These are phyloP conservation scores for Echinops telfairi DNA, from an alignment of 2,113 vertebrate species.

Conservation along the genomic window DNA sequence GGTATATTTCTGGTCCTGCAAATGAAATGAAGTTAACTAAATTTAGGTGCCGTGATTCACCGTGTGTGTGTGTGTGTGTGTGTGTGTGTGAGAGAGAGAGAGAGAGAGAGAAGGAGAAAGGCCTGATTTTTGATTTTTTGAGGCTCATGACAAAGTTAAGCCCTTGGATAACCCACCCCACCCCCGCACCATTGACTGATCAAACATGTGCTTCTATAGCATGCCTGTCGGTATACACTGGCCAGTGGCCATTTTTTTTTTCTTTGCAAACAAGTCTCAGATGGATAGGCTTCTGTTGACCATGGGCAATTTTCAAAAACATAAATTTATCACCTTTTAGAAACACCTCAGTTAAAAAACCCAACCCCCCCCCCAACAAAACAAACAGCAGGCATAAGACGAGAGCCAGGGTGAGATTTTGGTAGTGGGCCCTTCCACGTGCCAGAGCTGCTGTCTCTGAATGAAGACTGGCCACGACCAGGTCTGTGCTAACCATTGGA, in stretches of 20 bases:
- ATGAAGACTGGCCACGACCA: background rate
- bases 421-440: constrained; percentile 58
- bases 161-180: background rate
- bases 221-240: background rate
- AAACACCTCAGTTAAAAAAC: constrained; percentile 63
- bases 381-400: constrained; percentile 46
- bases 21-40: constrained; percentile 56
- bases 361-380: background rate
- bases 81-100: too few species aligned
- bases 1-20: constrained; percentile 44
- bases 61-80: background rate
- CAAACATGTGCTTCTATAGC: background rate
- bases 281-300: constrained; percentile 7
- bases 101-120: background rate
- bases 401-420: constrained; percentile 70
- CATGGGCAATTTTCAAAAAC: constrained; percentile 58
- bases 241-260: background rate
- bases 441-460: constrained; percentile 29
- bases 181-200: background rate
- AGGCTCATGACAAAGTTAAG: background rate
- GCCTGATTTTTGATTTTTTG: background rate
- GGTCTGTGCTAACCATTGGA: constrained; percentile 11
- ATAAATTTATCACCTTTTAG: constrained; percentile 50
- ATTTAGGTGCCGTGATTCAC: constrained; percentile 65
- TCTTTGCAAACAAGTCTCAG: constrained; percentile 46